These are phyloP conservation scores for Burhinus bistriatus DNA, from an alignment of 2,113 vertebrate genomes.

Conservation along the genomic window DNA sequence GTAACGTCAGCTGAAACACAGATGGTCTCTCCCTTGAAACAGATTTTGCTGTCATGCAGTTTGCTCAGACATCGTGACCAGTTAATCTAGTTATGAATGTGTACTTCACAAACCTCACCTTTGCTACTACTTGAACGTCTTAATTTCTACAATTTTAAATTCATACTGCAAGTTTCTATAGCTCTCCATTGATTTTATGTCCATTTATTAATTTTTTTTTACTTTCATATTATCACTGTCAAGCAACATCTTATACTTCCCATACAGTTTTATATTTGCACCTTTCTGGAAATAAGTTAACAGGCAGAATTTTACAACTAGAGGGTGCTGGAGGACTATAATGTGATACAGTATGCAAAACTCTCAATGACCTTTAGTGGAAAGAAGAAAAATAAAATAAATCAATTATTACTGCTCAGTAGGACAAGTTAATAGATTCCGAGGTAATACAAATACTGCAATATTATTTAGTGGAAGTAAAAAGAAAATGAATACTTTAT, in stretches of 20 bases:
- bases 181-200: neutral
- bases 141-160: neutral
- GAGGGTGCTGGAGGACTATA: conserved; percentile 52
- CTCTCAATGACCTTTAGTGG: neutral
- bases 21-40: neutral
- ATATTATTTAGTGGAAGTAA: neutral
- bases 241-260: neutral
- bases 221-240: neutral
- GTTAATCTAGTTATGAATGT: neutral
- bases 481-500: conserved; percentile 19
- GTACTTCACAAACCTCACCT: neutral
- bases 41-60: neutral
- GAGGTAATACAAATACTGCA: neutral
- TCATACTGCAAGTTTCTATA: neutral
- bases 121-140: neutral
- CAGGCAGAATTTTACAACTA: conserved; percentile 50
- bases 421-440: neutral
- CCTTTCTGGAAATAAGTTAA: neutral
- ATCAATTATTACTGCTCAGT: conserved; percentile 16
- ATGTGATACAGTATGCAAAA: neutral
- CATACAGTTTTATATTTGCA: neutral
- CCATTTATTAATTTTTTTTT: neutral
- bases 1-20: conserved; percentile 37
- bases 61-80: neutral
- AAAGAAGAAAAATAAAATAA: conserved; percentile 29